Evolutionary conservation across 2,113 vertebrate genomes (phyloP).

Genomic region (Myxocyprinus asiaticus): DNA sequence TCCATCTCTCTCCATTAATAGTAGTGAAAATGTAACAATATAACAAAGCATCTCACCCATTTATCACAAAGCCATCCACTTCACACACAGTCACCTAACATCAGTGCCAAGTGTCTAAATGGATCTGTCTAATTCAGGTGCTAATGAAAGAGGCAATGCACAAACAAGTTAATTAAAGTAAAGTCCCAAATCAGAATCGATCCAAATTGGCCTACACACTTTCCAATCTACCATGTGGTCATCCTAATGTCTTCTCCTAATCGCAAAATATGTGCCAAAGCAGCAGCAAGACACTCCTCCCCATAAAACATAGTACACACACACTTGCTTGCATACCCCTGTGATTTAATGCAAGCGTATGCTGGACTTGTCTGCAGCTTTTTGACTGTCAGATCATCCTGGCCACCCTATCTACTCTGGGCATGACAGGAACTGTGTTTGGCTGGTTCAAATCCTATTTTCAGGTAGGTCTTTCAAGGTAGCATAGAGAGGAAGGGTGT

Average conservation of each 20-base stretch:
- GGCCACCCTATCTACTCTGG: too few relatives aligned
- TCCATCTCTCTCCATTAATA: not conserved
- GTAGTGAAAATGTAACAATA: constrained; percentile 7
- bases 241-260: constrained; percentile 32
- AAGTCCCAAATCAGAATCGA: constrained; percentile 46
- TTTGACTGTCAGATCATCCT: too few relatives aligned
- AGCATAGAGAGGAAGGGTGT: too few relatives aligned
- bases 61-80: constrained; percentile 31
- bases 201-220: constrained; percentile 40
- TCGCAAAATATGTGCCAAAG: constrained; percentile 44
- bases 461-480: too few relatives aligned
- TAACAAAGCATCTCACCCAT: constrained; percentile 9
- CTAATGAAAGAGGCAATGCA: constrained; percentile 48
- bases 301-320: constrained; percentile 58
- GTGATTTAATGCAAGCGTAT: constrained; percentile 58
- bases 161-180: constrained; percentile 54
- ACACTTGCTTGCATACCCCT: constrained; percentile 62
- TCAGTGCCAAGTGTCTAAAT: constrained; percentile 37
- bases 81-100: constrained; percentile 13
- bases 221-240: constrained; percentile 48
- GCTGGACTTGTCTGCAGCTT: too few relatives aligned
- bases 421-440: too few relatives aligned
- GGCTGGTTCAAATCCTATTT: too few relatives aligned
- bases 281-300: constrained; percentile 54
- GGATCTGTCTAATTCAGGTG: constrained; percentile 48